Conservation (phyloP, 2,113 vertebrate genomes). For the Corydoras sp. region DNA sequence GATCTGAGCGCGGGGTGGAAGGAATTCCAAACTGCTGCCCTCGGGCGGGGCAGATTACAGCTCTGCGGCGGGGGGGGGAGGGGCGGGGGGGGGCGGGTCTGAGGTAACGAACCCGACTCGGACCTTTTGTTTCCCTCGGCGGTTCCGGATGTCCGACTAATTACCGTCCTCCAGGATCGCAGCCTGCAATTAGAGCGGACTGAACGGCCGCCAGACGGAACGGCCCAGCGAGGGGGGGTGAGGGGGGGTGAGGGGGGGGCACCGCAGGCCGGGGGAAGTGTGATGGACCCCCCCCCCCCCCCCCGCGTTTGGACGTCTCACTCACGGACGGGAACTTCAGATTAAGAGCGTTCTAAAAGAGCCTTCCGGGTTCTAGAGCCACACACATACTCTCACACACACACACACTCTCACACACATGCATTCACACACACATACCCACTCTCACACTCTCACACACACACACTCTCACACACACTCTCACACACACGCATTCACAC, state of each 20-base stretch:
- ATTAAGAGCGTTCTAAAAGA: too few relatives aligned
- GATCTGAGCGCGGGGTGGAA: slow-evolving; percentile 18
- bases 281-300: slow-evolving; percentile 2
- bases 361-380: too few relatives aligned
- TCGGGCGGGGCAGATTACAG: slow-evolving; percentile 30
- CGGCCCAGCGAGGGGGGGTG: slow-evolving; percentile 55
- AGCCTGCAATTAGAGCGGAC: slow-evolving; percentile 60
- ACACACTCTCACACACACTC: too few relatives aligned
- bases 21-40: slow-evolving; percentile 26
- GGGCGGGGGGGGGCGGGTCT: slow-evolving; percentile 17
- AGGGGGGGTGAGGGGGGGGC: slow-evolving; percentile 54
- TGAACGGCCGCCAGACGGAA: slow-evolving; percentile 55
- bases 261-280: slow-evolving; percentile 49
- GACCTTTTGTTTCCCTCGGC: slow-evolving; percentile 33
- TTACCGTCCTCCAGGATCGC: slow-evolving; percentile 60
- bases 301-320: slow-evolving; percentile 6
- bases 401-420: slow-evolving; percentile 1
- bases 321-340: slow-evolving; percentile 16
- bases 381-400: neutral
- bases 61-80: slow-evolving; percentile 9
- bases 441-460: too few relatives aligned
- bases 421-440: too few relatives aligned
- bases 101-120: slow-evolving; percentile 49
- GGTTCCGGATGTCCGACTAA: slow-evolving; percentile 57
- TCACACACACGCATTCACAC: too few relatives aligned